These are phyloP conservation scores for Hyles lineata DNA, from an alignment of 2,888 invertebrate species.

Conservation along the genomic window DNA sequence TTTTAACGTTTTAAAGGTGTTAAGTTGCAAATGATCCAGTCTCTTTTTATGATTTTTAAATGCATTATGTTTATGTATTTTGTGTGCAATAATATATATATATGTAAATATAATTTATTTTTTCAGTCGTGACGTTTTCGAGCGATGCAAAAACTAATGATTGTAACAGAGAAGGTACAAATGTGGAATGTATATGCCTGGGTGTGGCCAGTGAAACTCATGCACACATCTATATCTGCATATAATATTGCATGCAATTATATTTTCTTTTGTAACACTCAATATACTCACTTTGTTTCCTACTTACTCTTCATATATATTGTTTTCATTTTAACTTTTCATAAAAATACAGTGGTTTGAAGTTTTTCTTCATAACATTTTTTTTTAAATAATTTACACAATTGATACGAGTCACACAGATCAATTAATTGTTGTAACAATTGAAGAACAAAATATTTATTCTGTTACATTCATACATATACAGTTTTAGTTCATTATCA, in stretches of 20 bases:
- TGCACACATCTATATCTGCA: constrained; percentile 24
- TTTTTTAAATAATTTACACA: too few species aligned
- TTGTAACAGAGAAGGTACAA: constrained; percentile 69
- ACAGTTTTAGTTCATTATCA: too few species aligned
- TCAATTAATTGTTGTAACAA: too few species aligned
- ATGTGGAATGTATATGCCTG: constrained; percentile 28
- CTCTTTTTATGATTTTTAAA: constrained; percentile 21
- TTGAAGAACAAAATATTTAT: too few species aligned
- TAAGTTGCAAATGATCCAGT: too few species aligned
- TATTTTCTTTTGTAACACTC: constrained; percentile 14
- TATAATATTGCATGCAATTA: constrained; percentile 28
- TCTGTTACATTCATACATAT: too few species aligned
- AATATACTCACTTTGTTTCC: background rate
- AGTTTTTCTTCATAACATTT: too few species aligned
- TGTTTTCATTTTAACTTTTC: background rate
- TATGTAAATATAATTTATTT: constrained; percentile 54
- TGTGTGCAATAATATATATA: background rate
- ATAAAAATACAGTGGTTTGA: too few species aligned
- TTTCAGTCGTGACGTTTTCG: constrained; percentile 81
- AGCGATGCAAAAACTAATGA: constrained; percentile 69
- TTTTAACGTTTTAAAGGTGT: too few species aligned
- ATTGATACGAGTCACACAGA: too few species aligned
- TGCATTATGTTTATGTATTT: constrained; percentile 47
- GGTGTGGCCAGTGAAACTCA: constrained; percentile 12
- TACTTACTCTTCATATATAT: background rate